Percentiles rank a stretch among this genome's conserved stretches.
Evolutionary conservation across 2,888 invertebrate species (phyloP).

Genomic region (Latheticus oryzae): DNA sequence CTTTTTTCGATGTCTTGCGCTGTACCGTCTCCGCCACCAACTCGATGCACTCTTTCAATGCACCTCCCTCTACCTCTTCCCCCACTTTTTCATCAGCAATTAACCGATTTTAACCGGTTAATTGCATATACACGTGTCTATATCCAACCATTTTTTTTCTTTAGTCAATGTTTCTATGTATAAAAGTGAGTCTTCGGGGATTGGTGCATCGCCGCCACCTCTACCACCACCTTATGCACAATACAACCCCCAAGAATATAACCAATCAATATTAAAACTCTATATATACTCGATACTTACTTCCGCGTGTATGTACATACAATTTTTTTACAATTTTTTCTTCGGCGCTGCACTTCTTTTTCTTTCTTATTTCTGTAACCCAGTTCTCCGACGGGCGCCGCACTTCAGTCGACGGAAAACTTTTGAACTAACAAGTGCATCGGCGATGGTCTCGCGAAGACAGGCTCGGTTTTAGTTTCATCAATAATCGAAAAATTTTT

Average conservation of each 20-base stretch:
- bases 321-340: constrained; percentile 61
- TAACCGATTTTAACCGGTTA: constrained; percentile 45
- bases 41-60: constrained; percentile 43
- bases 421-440: constrained; percentile 59
- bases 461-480: constrained; percentile 40
- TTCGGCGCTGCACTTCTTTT: constrained; percentile 55
- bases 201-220: constrained; percentile 32
- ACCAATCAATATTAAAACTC: constrained; percentile 65
- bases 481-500: constrained; percentile 46
- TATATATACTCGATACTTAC: constrained; percentile 64
- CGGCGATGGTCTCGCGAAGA: constrained; percentile 44
- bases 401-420: constrained; percentile 62
- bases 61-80: constrained; percentile 22
- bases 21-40: constrained; percentile 45
- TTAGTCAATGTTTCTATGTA: constrained; percentile 40
- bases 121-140: constrained; percentile 18
- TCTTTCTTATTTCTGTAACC: constrained; percentile 67
- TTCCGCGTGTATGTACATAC: constrained; percentile 67
- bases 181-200: constrained; percentile 41
- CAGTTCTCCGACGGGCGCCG: constrained; percentile 63
- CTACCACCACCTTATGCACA: constrained; percentile 40
- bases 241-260: constrained; percentile 61
- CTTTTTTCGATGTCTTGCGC: constrained; percentile 55
- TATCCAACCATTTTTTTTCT: constrained; percentile 40
- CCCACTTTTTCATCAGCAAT: constrained; percentile 39